A percentile compares a stretch with the other conserved stretches of the same genome.
phyloP scores from a whole-genome alignment of 2,113 vertebrate species.

The Periophthalmodon schlosseri region DNA sequence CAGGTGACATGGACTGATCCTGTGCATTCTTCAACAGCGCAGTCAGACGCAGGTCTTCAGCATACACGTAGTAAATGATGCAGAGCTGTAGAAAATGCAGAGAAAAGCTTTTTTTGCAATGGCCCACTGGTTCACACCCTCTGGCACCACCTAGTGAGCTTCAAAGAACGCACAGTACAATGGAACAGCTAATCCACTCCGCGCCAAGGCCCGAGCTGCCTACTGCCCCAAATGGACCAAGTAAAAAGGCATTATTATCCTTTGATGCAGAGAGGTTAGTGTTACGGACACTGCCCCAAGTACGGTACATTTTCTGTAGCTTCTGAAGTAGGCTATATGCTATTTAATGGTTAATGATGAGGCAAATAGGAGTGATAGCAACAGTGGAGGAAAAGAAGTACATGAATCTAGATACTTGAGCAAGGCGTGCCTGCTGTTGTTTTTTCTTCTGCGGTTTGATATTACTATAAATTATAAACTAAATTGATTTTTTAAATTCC shows the following conservation, averaged over 20 bases:
- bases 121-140: constrained; percentile 57
- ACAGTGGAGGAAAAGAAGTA: not conserved
- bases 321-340: constrained; percentile 4
- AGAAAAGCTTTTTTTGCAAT: constrained; percentile 48
- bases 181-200: constrained; percentile 51
- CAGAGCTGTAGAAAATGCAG: constrained; percentile 25
- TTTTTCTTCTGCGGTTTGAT: no score
- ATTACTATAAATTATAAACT: no score
- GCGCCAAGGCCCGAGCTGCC: constrained; percentile 9
- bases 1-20: not conserved
- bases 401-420: no score
- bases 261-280: constrained; percentile 54
- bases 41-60: constrained; percentile 23
- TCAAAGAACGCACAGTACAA: constrained; percentile 61
- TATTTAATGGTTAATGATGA: not conserved
- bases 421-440: no score
- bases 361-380: not conserved
- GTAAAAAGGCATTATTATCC: constrained; percentile 40
- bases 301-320: constrained; percentile 3
- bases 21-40: not conserved
- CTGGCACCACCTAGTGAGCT: constrained; percentile 69
- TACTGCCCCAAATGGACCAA: constrained; percentile 51
- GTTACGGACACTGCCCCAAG: constrained; percentile 22
- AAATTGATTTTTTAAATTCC: no score
- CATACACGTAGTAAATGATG: constrained; percentile 36